A percentile compares a stretch with the other conserved stretches of the same genome.
phyloP scores from a whole-genome alignment of 2,888 invertebrate genomes.

The Drosophila fungiperda region DNA sequence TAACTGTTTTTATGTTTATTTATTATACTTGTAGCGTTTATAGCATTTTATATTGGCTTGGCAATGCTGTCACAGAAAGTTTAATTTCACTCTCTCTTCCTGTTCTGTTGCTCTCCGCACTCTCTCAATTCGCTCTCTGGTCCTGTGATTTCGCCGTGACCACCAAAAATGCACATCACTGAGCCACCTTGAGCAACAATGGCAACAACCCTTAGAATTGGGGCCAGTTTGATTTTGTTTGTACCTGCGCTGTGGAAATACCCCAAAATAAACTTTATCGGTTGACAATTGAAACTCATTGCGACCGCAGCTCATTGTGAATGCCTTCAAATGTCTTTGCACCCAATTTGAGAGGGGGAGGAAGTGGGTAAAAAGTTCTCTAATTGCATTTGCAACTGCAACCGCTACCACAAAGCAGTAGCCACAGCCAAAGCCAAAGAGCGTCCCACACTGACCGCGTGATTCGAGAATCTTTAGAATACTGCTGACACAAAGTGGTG shows the following conservation, averaged over 20 bases:
- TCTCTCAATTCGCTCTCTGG: background rate
- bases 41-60: background rate
- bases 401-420: conserved; percentile 57
- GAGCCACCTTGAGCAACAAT: conserved; percentile 12
- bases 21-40: background rate
- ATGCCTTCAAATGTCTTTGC: conserved; percentile 36
- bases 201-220: conserved; percentile 25
- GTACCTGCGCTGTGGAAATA: conserved; percentile 68
- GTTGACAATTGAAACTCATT: conserved; percentile 24
- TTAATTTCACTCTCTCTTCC: background rate
- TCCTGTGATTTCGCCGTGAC: conserved; percentile 51
- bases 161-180: background rate
- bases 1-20: background rate
- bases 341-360: conserved; percentile 11
- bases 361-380: background rate
- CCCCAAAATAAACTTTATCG: conserved; percentile 2
- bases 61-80: conserved; percentile 15
- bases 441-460: conserved; percentile 60
- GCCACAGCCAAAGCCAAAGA: conserved; percentile 25
- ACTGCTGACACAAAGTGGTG: conserved; percentile 14
- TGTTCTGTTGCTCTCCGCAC: background rate
- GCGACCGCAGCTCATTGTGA: conserved; percentile 36
- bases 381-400: conserved; percentile 15
- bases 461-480: conserved; percentile 18
- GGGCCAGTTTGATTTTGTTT: conserved; percentile 61